phyloP scores from a whole-genome alignment of 2,797 vertebrate species.

The Premnoplex brunnescens region DNA sequence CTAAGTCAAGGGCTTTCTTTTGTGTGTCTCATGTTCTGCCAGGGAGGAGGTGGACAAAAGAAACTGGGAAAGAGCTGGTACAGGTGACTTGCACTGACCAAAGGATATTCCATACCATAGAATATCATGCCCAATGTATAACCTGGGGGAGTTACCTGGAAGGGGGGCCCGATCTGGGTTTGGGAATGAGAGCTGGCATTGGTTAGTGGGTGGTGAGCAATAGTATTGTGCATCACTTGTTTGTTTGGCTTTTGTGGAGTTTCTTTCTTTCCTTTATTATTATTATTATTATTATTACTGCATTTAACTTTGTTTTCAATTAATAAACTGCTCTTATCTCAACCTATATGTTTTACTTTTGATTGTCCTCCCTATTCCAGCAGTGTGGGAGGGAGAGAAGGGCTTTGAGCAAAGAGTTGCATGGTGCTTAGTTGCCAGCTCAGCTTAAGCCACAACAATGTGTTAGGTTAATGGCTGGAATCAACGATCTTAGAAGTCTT shows the following conservation, averaged over 20 bases:
- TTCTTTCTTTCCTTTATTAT: background rate
- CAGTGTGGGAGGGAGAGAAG: accelerated
- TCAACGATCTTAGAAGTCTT: background rate
- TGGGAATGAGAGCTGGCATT: background rate
- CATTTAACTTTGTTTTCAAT: background rate
- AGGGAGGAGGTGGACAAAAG: background rate
- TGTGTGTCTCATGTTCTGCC: background rate
- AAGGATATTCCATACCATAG: background rate
- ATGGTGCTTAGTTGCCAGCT: background rate
- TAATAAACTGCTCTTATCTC: background rate
- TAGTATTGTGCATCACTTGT: accelerated
- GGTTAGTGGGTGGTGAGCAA: background rate
- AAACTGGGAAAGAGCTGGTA: background rate
- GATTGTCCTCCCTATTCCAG: background rate
- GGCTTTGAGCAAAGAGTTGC: background rate
- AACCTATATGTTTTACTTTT: background rate
- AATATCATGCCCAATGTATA: too few relatives aligned
- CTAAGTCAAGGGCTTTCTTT: background rate
- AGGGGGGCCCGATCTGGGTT: background rate
- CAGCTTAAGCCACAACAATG: background rate
- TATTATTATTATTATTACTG: background rate
- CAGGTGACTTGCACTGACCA: background rate
- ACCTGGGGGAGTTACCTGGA: accelerated
- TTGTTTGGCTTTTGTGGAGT: background rate
- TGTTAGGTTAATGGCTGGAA: background rate